phyloP scores from a whole-genome alignment of 2,113 vertebrate genomes.

The Carollia perspicillata region DNA sequence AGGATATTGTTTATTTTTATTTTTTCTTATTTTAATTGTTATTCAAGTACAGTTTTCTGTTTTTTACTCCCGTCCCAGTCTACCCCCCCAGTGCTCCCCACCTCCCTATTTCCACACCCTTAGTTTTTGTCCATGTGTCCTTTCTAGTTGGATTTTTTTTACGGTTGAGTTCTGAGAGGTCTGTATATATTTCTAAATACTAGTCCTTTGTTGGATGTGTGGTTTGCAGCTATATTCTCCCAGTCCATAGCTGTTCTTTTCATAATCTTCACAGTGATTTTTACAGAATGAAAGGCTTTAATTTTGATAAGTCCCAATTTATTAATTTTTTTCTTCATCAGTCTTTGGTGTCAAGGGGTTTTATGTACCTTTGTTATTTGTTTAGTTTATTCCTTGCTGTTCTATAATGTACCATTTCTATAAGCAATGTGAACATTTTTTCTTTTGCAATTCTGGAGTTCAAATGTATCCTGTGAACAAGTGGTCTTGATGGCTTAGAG shows the following conservation, averaged over 20 bases:
- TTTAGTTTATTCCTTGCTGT: conserved; percentile 36
- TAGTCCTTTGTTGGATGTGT: not conserved
- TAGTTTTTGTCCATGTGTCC: too few species aligned
- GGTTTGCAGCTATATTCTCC: conserved; percentile 25
- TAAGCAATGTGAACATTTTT: not conserved
- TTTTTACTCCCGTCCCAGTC: too few species aligned
- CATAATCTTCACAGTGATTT: not conserved
- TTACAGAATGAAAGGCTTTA: conserved; percentile 14
- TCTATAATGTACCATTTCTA: not conserved
- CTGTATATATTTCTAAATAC: conserved; percentile 19
- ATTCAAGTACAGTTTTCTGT: too few species aligned
- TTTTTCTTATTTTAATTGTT: too few species aligned
- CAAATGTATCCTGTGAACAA: conserved; percentile 30
- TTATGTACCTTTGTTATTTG: conserved; percentile 1
- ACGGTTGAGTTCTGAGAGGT: not conserved
- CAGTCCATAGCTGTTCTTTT: not conserved
- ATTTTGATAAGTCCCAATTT: conserved; percentile 31
- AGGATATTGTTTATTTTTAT: too few species aligned
- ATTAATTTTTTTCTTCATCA: not conserved
- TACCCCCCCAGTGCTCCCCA: too few species aligned
- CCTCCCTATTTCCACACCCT: too few species aligned
- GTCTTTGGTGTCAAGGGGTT: conserved; percentile 16
- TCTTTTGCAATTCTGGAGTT: not conserved
- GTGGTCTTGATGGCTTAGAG: not conserved
- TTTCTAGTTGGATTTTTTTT: not conserved